Evolutionary conservation across 2,888 invertebrate genomes (phyloP).

Genomic region (Troglohyphantes excavatus): DNA sequence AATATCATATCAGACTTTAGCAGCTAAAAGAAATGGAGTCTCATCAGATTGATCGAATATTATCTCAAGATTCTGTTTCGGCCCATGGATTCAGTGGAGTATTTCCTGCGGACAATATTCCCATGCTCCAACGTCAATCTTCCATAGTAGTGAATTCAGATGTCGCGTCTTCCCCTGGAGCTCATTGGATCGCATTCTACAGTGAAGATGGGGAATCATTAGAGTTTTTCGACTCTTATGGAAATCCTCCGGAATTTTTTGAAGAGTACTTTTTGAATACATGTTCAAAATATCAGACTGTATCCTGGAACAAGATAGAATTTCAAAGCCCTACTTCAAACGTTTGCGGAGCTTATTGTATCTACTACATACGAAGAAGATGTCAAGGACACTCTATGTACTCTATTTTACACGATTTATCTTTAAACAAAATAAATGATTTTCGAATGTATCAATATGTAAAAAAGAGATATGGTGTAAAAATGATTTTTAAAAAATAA

Average conservation of each 20-base stretch:
- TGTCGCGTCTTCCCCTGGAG: neutral
- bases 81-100: neutral
- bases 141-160: constrained; percentile 40
- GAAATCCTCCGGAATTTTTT: constrained; percentile 42
- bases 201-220: neutral
- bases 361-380: constrained; percentile 21
- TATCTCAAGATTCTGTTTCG: neutral
- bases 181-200: constrained; percentile 67
- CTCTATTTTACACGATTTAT: constrained; percentile 10
- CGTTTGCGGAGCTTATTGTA: constrained; percentile 45
- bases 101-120: constrained; percentile 20
- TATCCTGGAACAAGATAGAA: neutral
- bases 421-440: neutral
- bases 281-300: neutral
- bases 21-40: constrained; percentile 43
- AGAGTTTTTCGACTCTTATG: constrained; percentile 67
- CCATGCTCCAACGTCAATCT: neutral
- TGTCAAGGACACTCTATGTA: neutral
- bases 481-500: constrained; percentile 17
- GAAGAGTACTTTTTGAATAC: neutral
- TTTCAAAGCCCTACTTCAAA: constrained; percentile 32
- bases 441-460: constrained; percentile 52
- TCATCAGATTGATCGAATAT: neutral
- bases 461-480: constrained; percentile 41
- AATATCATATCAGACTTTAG: neutral